A percentile compares a stretch with the other conserved stretches of the same genome.
phyloP scores from a whole-genome alignment of 2,113 vertebrate species.

The Hemiscyllium ocellatum region DNA sequence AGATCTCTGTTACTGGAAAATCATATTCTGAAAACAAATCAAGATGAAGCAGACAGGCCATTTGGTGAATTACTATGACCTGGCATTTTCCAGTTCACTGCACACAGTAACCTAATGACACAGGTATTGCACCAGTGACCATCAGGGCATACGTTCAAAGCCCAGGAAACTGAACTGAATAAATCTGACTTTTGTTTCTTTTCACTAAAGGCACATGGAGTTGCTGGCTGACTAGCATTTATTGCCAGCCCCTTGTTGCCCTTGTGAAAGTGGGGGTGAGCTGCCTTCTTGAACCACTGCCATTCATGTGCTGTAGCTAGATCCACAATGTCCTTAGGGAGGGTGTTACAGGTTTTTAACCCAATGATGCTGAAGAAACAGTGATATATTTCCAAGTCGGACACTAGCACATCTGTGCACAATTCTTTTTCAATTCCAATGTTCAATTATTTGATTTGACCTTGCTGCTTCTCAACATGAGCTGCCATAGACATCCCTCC shows the following conservation, averaged over 20 bases:
- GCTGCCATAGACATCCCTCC: neutral
- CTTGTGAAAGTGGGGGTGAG: too few species aligned
- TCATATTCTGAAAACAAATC: neutral
- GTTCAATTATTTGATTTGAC: neutral
- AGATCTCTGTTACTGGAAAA: neutral
- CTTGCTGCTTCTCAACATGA: neutral
- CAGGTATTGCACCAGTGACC: neutral
- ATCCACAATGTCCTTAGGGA: too few species aligned
- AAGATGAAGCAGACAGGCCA: neutral
- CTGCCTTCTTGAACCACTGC: too few species aligned
- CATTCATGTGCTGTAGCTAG: too few species aligned
- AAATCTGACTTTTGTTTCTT: neutral
- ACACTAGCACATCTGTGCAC: neutral
- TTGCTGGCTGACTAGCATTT: too few species aligned
- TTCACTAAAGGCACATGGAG: too few species aligned
- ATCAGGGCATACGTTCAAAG: neutral
- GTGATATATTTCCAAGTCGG: neutral
- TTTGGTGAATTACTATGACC: neutral
- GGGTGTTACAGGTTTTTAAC: too few species aligned
- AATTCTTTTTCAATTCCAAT: neutral
- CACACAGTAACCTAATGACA: too few species aligned
- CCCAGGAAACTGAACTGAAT: neutral
- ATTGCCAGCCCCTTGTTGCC: too few species aligned
- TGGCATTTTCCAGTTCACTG: neutral
- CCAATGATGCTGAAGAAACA: too few species aligned